phyloP scores from a whole-genome alignment of 1,140 invertebrate genomes.

The Antheraea pernyi region DNA sequence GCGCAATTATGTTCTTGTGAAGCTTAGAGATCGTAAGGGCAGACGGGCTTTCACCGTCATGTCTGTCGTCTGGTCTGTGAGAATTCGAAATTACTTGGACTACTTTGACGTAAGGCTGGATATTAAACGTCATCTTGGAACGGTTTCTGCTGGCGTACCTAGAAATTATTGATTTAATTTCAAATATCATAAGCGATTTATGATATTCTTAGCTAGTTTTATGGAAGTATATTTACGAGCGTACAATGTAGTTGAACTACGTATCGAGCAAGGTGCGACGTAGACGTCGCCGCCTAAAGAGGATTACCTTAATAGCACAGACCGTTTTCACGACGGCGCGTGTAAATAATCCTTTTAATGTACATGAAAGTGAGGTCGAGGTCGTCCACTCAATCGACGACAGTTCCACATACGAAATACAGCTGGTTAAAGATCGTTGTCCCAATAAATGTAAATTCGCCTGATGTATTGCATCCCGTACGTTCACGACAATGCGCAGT shows the following conservation, averaged over 20 bases:
- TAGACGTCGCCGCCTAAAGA: conserved; percentile 25
- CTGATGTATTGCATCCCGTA: conserved; percentile 27
- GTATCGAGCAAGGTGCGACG: conserved; percentile 13
- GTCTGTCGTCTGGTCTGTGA: conserved; percentile 35
- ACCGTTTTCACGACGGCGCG: conserved; percentile 29
- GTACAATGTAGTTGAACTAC: not conserved
- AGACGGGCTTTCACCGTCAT: conserved; percentile 67
- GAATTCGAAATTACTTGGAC: conserved; percentile 48
- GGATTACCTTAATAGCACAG: conserved; percentile 41
- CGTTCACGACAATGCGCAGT: conserved; percentile 19
- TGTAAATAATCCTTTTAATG: conserved; percentile 35
- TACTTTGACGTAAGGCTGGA: conserved; percentile 41
- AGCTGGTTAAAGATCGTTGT: conserved; percentile 30
- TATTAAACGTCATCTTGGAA: conserved; percentile 28
- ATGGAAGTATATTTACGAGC: not conserved
- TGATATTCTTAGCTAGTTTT: not conserved
- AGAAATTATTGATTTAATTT: conserved; percentile 62
- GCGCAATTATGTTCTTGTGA: conserved; percentile 64
- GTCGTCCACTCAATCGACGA: conserved; percentile 33
- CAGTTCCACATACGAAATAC: conserved; percentile 36
- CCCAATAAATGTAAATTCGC: conserved; percentile 33
- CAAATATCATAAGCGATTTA: conserved; percentile 25
- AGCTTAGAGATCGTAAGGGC: conserved; percentile 70
- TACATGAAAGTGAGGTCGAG: conserved; percentile 37
- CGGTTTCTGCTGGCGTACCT: conserved; percentile 48